phyloP scores from a whole-genome alignment of 1,140 invertebrate species.

The Agrypnia vestita region DNA sequence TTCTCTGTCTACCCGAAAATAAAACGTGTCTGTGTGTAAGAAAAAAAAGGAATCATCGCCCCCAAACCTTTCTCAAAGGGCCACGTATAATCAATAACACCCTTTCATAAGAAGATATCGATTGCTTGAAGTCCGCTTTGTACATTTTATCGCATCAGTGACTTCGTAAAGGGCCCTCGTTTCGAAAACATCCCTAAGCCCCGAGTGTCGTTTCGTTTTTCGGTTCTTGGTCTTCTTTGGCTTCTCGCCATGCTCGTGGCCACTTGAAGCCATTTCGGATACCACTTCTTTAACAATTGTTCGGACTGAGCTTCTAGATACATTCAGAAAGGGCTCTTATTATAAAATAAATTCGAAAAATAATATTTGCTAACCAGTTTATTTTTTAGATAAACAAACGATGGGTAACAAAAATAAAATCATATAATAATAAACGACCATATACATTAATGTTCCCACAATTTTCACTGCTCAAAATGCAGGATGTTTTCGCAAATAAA shows the following conservation, averaged over 20 bases:
- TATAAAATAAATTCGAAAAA: not conserved
- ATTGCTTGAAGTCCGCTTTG: not conserved
- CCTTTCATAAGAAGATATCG: not conserved
- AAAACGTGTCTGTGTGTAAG: too few species aligned
- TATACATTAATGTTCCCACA: too few species aligned
- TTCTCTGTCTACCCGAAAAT: too few species aligned
- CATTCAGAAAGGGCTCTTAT: not conserved
- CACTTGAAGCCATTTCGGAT: not conserved
- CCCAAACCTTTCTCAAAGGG: too few species aligned
- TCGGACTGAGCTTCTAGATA: not conserved
- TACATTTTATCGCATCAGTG: slow-evolving; percentile 1
- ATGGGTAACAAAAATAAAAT: too few species aligned
- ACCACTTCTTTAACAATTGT: not conserved
- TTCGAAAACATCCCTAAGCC: not conserved
- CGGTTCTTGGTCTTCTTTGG: not conserved
- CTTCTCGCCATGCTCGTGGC: not conserved
- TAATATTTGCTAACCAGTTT: too few species aligned
- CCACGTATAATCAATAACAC: too few species aligned
- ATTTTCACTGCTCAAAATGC: too few species aligned
- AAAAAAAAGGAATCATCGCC: too few species aligned
- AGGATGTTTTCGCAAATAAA: too few species aligned
- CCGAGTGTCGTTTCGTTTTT: not conserved
- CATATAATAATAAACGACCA: too few species aligned
- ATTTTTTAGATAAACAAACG: too few species aligned
- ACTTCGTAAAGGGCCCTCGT: not conserved